phyloP scores from a whole-genome alignment of 2,888 invertebrate species.

The Bruchidius siliquastri region DNA sequence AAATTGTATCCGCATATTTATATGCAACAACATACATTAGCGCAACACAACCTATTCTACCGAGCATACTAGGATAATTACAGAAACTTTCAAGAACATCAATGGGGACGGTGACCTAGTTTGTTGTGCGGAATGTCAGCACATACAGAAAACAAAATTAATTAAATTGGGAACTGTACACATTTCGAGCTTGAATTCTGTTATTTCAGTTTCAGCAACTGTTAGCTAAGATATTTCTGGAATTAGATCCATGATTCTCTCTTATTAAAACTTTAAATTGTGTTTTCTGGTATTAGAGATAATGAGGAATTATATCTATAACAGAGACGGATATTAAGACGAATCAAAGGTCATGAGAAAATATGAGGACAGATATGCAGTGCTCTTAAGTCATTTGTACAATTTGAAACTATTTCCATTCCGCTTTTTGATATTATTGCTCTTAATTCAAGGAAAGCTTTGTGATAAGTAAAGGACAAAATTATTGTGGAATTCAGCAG shows the following conservation, averaged over 20 bases:
- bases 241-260: not conserved
- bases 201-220: not conserved
- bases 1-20: no score
- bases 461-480: no score
- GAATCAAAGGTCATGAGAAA: no score
- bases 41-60: not conserved
- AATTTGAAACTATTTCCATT: no score
- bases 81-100: not conserved
- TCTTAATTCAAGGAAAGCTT: no score
- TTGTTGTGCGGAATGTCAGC: not conserved
- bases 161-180: not conserved
- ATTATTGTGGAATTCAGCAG: no score
- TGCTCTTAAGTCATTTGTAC: no score
- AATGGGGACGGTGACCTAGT: not conserved
- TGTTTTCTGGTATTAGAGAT: not conserved
- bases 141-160: not conserved
- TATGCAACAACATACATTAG: no score
- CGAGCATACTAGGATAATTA: not conserved
- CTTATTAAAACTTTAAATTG: not conserved
- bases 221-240: not conserved
- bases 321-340: no score
- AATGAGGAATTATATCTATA: not conserved
- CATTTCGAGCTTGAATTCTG: not conserved
- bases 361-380: no score
- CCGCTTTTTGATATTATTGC: no score